Evolutionary conservation across 1,140 invertebrate genomes (phyloP).

Genomic region (Microplitis mediator): DNA sequence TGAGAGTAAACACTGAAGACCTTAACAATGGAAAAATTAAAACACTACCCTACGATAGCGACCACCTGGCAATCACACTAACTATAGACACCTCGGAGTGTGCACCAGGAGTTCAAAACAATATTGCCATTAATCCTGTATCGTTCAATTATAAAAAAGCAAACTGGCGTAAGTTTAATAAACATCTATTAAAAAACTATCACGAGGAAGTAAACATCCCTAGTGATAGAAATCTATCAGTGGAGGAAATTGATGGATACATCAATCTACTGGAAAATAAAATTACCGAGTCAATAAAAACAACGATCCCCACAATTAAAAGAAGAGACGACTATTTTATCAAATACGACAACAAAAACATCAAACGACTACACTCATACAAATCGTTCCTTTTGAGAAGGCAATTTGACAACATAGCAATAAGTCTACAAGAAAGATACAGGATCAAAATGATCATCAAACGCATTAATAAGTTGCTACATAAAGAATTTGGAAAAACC

Average conservation of each 20-base stretch:
- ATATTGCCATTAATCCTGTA: too few relatives aligned
- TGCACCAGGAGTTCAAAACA: not conserved
- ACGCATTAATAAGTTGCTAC: constrained; percentile 1
- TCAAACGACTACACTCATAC: constrained; percentile 5
- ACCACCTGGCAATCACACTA: too few relatives aligned
- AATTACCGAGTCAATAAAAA: constrained; percentile 7
- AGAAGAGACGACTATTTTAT: not conserved
- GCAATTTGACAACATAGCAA: not conserved
- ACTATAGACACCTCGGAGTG: too few relatives aligned
- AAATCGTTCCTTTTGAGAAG: not conserved
- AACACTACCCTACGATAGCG: too few relatives aligned
- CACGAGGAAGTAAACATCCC: not conserved
- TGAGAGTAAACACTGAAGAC: not conserved
- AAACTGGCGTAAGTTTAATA: constrained; percentile 26
- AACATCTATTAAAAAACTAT: constrained; percentile 1
- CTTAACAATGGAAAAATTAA: too few relatives aligned
- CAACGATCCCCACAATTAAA: not conserved
- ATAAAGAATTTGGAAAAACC: not conserved
- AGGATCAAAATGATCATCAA: constrained; percentile 4
- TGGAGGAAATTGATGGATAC: constrained; percentile 18
- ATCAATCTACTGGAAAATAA: not conserved
- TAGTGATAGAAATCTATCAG: constrained; percentile 20
- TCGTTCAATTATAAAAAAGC: constrained; percentile 24
- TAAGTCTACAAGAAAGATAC: not conserved
- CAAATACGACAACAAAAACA: constrained; percentile 14